Evolutionary conservation across 2,888 invertebrate genomes (phyloP).

Genomic region (Labia minor): DNA sequence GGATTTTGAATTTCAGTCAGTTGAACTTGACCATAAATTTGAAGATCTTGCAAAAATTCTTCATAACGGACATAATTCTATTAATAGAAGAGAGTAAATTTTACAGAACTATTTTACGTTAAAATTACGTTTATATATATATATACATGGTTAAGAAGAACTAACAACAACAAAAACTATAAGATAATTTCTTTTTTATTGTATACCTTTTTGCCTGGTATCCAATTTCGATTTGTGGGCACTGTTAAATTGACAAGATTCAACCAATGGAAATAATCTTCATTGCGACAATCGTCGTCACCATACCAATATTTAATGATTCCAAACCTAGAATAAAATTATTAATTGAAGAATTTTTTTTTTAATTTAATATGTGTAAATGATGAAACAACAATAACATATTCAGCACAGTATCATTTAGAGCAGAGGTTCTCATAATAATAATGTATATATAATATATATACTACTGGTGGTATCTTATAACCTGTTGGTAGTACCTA

Average conservation of each 20-base stretch:
- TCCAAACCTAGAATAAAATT: constrained; percentile 46
- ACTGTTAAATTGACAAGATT: constrained; percentile 54
- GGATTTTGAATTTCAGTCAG: constrained; percentile 37
- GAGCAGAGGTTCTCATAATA: too few species aligned
- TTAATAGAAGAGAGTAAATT: constrained; percentile 18
- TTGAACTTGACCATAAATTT: constrained; percentile 46
- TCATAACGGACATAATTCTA: constrained; percentile 59
- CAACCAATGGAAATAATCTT: constrained; percentile 62
- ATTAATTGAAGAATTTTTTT: neutral
- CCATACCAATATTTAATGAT: constrained; percentile 69
- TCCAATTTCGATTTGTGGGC: constrained; percentile 66
- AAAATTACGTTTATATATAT: neutral
- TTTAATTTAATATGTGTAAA: too few species aligned
- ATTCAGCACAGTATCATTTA: too few species aligned
- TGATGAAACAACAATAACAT: too few species aligned
- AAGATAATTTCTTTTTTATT: constrained; percentile 15
- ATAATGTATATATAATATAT: too few species aligned
- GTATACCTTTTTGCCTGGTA: constrained; percentile 41
- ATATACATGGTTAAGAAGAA: too few species aligned
- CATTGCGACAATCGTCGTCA: constrained; percentile 54
- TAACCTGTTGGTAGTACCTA: too few species aligned
- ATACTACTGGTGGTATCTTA: too few species aligned
- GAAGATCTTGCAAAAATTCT: constrained; percentile 54
- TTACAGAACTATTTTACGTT: too few species aligned
- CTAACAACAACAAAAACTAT: too few species aligned